Percentiles rank a stretch among this genome's conserved stretches.
Evolutionary conservation across 1,140 invertebrate genomes (phyloP).

Genomic region (Saxidomus purpurata): DNA sequence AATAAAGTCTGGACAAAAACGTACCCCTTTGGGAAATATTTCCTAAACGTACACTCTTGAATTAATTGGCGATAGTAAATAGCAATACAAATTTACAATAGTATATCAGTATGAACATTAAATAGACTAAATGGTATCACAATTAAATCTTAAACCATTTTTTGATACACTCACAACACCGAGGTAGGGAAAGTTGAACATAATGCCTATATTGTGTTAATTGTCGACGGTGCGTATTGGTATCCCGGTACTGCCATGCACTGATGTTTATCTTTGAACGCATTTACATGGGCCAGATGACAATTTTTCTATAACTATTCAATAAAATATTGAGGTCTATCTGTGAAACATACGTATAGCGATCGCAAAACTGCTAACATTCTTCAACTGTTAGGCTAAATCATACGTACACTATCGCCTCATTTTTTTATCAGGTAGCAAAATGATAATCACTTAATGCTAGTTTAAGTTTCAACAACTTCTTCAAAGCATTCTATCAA

Average conservation of each 20-base stretch:
- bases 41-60: background rate
- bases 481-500: constrained; percentile 14
- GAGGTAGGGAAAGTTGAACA: constrained; percentile 36
- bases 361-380: background rate
- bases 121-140: constrained; percentile 31
- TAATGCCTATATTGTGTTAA: constrained; percentile 39
- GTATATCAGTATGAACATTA: background rate
- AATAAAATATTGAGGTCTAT: background rate
- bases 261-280: constrained; percentile 33
- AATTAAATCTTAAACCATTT: constrained; percentile 31
- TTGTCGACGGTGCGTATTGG: constrained; percentile 5
- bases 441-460: constrained; percentile 23
- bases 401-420: background rate
- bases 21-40: no score
- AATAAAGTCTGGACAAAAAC: no score
- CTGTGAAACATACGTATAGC: background rate
- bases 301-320: constrained; percentile 35
- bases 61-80: background rate
- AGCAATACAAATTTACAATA: constrained; percentile 6
- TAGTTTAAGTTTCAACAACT: constrained; percentile 5
- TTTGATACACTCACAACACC: background rate
- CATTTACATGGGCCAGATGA: constrained; percentile 27
- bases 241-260: constrained; percentile 9
- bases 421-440: constrained; percentile 10
- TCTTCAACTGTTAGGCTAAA: constrained; percentile 12